These are phyloP conservation scores for Pantherophis alleghaniensis DNA, from an alignment of 2,797 vertebrate species.

Conservation along the genomic window DNA sequence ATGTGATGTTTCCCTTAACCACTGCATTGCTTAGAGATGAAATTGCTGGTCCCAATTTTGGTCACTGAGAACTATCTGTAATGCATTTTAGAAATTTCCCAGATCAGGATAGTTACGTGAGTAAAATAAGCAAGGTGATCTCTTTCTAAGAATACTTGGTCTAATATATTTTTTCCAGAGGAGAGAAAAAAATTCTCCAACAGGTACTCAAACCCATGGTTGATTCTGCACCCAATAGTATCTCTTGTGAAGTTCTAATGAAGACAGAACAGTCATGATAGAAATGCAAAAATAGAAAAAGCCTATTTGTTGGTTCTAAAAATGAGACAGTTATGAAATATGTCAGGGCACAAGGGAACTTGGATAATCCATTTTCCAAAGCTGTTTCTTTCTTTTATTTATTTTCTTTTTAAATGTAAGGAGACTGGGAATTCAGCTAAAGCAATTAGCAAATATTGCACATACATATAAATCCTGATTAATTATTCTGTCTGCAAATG, in stretches of 20 bases:
- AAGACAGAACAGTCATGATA: not conserved
- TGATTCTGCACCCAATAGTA: not conserved
- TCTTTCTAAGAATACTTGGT: not conserved
- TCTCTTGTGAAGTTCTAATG: not conserved
- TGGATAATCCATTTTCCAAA: not conserved
- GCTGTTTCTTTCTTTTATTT: not conserved
- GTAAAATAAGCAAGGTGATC: too few species aligned
- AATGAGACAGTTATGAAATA: not conserved
- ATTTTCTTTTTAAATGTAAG: constrained; percentile 22
- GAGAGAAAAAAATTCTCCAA: not conserved
- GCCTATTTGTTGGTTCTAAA: not conserved
- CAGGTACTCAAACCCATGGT: not conserved
- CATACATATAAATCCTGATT: not conserved
- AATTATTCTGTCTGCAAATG: constrained; percentile 1
- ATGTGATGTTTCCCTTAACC: too few species aligned
- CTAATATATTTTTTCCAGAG: not conserved
- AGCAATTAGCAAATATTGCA: constrained; percentile 20
- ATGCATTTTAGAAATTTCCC: too few species aligned
- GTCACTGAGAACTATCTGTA: too few species aligned
- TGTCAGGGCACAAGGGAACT: constrained; percentile 20
- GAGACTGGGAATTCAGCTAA: not conserved
- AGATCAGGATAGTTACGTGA: too few species aligned
- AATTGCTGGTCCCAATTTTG: too few species aligned
- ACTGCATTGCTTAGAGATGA: too few species aligned
- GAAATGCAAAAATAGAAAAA: not conserved